A percentile compares a stretch with the other conserved stretches of the same genome.
phyloP scores from a whole-genome alignment of 2,797 vertebrate species.

The Ptychobarbus kaznakovi region DNA sequence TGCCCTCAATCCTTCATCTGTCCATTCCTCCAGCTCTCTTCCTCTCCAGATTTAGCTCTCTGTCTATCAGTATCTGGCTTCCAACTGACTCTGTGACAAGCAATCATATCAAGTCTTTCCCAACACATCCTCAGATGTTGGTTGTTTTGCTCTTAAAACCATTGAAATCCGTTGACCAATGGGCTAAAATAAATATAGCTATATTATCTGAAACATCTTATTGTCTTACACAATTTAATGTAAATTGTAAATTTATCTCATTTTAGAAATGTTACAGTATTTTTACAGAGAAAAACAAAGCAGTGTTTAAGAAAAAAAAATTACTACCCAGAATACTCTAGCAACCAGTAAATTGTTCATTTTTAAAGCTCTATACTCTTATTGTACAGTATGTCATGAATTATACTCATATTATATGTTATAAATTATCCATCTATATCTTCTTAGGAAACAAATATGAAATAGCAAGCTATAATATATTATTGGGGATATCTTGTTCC shows the following conservation, averaged over 20 bases:
- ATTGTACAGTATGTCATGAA: not conserved
- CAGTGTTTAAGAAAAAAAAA: too few species aligned
- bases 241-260: not conserved
- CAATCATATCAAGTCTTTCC: not conserved
- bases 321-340: not conserved
- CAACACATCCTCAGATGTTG: not conserved
- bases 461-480: not conserved
- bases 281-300: not conserved
- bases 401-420: not conserved
- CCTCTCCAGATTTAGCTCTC: not conserved
- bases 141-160: not conserved
- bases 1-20: constrained; percentile 45
- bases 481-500: not conserved
- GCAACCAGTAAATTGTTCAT: not conserved
- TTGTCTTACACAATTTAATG: not conserved
- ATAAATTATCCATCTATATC: not conserved
- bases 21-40: constrained; percentile 11
- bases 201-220: not conserved
- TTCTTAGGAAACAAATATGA: not conserved
- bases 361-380: not conserved
- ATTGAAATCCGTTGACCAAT: not conserved
- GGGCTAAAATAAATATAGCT: not conserved
- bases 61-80: not conserved
- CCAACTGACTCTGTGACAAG: not conserved
- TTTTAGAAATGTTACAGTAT: not conserved